phyloP scores from a whole-genome alignment of 2,888 invertebrate genomes.

The Nycteola revayana region DNA sequence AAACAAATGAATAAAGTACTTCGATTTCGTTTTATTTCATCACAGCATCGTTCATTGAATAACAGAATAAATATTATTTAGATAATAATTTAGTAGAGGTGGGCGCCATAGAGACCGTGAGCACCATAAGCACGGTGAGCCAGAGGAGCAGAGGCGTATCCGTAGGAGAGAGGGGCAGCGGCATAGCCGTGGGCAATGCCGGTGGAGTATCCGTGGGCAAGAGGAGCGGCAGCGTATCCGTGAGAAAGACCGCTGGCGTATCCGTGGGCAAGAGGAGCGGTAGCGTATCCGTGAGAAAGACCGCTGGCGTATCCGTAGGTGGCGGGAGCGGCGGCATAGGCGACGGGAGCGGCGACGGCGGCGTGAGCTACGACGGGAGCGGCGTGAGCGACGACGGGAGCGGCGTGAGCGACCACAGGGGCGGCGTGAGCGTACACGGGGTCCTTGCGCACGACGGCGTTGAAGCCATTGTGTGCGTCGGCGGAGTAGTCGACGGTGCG shows the following conservation, averaged over 20 bases:
- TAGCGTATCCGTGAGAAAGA: constrained; percentile 34
- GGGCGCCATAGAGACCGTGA: constrained; percentile 5
- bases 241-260: constrained; percentile 21
- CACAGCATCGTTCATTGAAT: too few relatives aligned
- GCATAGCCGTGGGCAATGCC: constrained; percentile 19
- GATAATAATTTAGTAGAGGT: too few relatives aligned
- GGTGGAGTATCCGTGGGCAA: constrained; percentile 21
- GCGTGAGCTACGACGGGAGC: constrained; percentile 40
- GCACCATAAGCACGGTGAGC: constrained; percentile 14
- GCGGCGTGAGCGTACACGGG: constrained; percentile 53
- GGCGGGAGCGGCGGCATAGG: constrained; percentile 41
- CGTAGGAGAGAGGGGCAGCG: constrained; percentile 22
- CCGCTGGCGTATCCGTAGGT: constrained; percentile 35
- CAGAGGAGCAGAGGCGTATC: background rate
- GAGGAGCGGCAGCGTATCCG: constrained; percentile 12
- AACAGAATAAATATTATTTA: too few relatives aligned
- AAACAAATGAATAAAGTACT: too few relatives aligned
- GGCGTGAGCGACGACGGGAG: constrained; percentile 44
- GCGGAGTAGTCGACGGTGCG: constrained; percentile 84
- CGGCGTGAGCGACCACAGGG: constrained; percentile 51
- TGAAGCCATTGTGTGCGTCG: constrained; percentile 78
- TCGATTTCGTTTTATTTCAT: too few relatives aligned
- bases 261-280: constrained; percentile 29
- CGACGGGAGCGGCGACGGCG: constrained; percentile 33
- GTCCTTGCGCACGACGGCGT: constrained; percentile 79